Evolutionary conservation across 2,888 invertebrate genomes (phyloP), one percentile per base, ranked within the genome.

Genomic region (Kryphioiulus occultus): DNA sequence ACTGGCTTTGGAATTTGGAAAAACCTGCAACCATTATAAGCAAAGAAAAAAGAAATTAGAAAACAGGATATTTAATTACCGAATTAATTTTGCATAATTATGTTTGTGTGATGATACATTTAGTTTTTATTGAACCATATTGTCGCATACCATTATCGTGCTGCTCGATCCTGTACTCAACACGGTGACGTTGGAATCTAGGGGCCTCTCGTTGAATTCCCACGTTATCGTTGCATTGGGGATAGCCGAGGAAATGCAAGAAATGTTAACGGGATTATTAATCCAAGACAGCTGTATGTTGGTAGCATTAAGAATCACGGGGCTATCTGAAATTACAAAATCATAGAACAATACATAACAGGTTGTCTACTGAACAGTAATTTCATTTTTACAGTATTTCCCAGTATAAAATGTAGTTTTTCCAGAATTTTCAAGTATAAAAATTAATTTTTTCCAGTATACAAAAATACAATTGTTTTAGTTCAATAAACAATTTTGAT

Each of bases 191-290:
- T 94, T 93, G 0, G 93, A 92, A 68, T 88, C 88, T 44, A 86
- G 88, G 85, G 94, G 94, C 53, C 90, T 91, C 22, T 89, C 85
- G 89, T 89, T 12, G 90, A 91, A 59, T 32, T 88, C 89, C 97
- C 97, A 98, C 91, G 95, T 94, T 90, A 98, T 96, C 10, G 97
- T 97, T 0, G 98, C 98, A 91, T 98, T 98, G 3, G 98, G 98
- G 90, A 98, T 95, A 35, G 94, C 93, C 92, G 96, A 96, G n/a
- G 97, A 97, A 82, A 91, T 90, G 91, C 98, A 98, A 88, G 96
- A 96, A 9, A 98, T 93, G 92, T 98, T 98, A 1, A 95, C 96
- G 0, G 95, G 95, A 90, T 94, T 94, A 78, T 94, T 94, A 86
- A 95, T 95, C 97, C 97, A 98, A 44, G 44, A 82, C 59, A 83